phyloP scores from a whole-genome alignment of 2,113 vertebrate genomes.

The Leptodactylus fuscus region DNA sequence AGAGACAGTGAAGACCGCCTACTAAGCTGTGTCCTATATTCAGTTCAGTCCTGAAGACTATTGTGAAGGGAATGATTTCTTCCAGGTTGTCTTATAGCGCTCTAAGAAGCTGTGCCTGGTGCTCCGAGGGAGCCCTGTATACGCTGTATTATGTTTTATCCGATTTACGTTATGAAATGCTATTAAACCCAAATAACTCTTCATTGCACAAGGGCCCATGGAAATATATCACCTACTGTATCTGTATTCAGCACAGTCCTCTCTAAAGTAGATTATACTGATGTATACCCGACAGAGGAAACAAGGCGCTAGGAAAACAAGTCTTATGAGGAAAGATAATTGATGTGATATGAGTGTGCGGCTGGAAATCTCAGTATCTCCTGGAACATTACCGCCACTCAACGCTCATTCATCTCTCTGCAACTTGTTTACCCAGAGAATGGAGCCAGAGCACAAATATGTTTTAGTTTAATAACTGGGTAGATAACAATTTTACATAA shows the following conservation, averaged over 20 bases:
- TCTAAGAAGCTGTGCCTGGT: too few relatives aligned
- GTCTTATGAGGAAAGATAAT: slow-evolving; percentile 35
- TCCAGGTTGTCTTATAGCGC: too few relatives aligned
- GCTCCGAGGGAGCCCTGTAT: too few relatives aligned
- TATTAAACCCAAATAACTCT: neutral
- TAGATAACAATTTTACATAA: slow-evolving; percentile 12
- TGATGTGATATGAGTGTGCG: neutral
- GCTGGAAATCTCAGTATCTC: slow-evolving; percentile 3
- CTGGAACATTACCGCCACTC: neutral
- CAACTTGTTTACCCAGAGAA: neutral
- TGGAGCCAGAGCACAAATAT: neutral
- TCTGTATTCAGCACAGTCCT: neutral
- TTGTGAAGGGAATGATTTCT: too few relatives aligned
- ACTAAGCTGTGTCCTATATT: too few relatives aligned
- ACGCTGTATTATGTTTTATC: neutral
- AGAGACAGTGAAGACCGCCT: too few relatives aligned
- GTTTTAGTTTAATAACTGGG: slow-evolving; percentile 15
- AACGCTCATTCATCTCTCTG: slow-evolving; percentile 30
- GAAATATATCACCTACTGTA: neutral
- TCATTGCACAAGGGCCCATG: neutral
- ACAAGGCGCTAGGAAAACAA: neutral
- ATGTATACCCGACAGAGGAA: neutral
- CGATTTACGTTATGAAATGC: neutral
- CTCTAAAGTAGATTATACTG: slow-evolving; percentile 29
- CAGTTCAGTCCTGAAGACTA: too few relatives aligned